Evolutionary conservation across 2,888 invertebrate genomes (phyloP), one percentile per base, ranked within the genome.

Genomic region (Pachycephus smyrnensis): DNA sequence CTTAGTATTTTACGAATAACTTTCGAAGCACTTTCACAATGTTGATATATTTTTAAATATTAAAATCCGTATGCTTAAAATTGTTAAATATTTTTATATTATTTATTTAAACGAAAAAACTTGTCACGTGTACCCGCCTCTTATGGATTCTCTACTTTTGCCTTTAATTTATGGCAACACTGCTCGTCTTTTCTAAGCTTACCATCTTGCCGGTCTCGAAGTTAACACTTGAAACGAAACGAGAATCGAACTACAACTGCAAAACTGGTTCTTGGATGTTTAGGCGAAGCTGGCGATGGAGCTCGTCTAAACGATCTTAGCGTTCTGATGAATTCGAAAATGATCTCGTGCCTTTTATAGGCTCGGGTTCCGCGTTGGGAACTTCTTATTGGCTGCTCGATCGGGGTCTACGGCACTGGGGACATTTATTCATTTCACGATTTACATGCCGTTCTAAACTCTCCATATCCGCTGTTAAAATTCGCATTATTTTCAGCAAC

Each of bases 261-360:
- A 55, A 55, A 55, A 55, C 55, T 23, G 55, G 35, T 23, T 32
- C 31, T 69, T n/a, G 78, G 37, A 75, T 82, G 85, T 84, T 85
- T 78, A 78, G 82, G 78, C 77, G 86, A 86, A 87, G 86, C 86
- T 86, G 87, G 86, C 85, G 79, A 87, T 87, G 84, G 79, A 81
- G 85, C 87, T 87, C 82, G 85, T 83, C 83, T 82, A 84, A 88
- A 88, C 88, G 87, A 84, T 85, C 77, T 82, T 76, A 77, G 81
- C 83, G 83, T 75, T 86, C 80, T 88, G 83, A 83, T 79, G 82
- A 82, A 80, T 31, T 71, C 71, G 71, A 71, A 71, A 71, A 71
- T 71, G 75, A 37, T 76, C 71, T 68, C 76, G 79, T 76, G 73
- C 76, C 82, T 83, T 83, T 87, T 88, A 88, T 88, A 88, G 86